Percentiles rank a stretch among this genome's conserved stretches.
Evolutionary conservation across 2,797 vertebrate species (phyloP).

Genomic region (Coluber constrictor): DNA sequence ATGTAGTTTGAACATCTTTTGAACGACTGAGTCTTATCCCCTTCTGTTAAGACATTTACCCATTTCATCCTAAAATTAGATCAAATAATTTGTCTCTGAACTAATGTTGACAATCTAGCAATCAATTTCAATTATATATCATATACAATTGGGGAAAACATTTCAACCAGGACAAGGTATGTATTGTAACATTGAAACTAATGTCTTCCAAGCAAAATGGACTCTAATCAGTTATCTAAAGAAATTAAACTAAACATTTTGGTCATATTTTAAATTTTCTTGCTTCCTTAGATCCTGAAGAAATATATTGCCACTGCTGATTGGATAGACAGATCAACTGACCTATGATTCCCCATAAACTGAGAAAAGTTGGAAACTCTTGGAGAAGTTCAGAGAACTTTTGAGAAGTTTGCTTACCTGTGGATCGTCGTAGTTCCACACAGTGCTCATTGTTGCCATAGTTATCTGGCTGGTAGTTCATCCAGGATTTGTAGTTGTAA

Average conservation of each 20-base stretch:
- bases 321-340: no score
- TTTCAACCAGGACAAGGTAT: no score
- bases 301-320: no score
- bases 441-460: background rate
- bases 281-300: no score
- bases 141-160: no score
- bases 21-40: background rate
- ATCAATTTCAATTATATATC: background rate
- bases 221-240: no score
- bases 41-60: background rate
- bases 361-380: no score
- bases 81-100: background rate
- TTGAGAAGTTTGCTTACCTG: background rate
- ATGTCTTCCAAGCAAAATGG: no score
- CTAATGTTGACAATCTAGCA: background rate
- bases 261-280: no score
- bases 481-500: conserved; percentile 21
- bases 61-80: background rate
- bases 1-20: background rate
- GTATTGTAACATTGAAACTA: no score
- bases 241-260: no score
- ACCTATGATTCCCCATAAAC: no score
- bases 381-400: background rate
- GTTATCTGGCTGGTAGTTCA: background rate
- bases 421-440: background rate